Percentiles rank a stretch among this genome's conserved stretches.
Conservation (phyloP, 2,797 vertebrate species). For the Sandelia bainsii region DNA sequence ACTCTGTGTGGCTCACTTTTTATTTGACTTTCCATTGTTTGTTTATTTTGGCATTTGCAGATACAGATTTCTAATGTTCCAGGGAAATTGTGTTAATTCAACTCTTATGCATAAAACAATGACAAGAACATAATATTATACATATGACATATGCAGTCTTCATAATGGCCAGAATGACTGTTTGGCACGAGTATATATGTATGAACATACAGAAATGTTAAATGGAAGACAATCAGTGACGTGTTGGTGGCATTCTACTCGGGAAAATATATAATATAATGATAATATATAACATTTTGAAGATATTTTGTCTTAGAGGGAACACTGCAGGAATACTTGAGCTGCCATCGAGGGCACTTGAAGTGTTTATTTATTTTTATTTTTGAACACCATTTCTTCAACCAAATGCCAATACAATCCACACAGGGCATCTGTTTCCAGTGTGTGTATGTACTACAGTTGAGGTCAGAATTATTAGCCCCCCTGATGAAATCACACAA, state of each 20-base stretch:
- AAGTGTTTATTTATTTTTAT: conserved; percentile 20
- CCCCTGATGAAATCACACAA: no score
- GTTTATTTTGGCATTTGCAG: conserved; percentile 54
- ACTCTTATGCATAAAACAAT: conserved; percentile 59
- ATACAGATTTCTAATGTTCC: conserved; percentile 35
- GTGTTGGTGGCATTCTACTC: conserved; percentile 51
- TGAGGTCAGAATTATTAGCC: no score
- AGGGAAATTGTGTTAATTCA: conserved; percentile 64
- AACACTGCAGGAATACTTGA: conserved; percentile 20
- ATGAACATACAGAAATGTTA: conserved; percentile 23
- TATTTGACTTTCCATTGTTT: conserved; percentile 55
- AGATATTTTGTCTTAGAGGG: conserved; percentile 11
- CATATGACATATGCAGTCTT: conserved; percentile 65
- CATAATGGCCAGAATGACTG: conserved; percentile 53
- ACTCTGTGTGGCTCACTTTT: conserved; percentile 16
- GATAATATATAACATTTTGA: conserved; percentile 29
- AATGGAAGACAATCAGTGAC: conserved; percentile 14
- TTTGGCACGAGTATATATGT: conserved; percentile 19
- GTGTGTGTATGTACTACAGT: not conserved
- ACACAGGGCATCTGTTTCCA: conserved; percentile 46
- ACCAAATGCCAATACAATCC: conserved; percentile 49
- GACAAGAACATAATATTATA: conserved; percentile 68
- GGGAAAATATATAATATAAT: not conserved
- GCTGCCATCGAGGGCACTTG: no score
- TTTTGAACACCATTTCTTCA: conserved; percentile 37